A percentile compares a stretch with the other conserved stretches of the same genome.
These are phyloP conservation scores for Tenthredo distinguenda DNA, from an alignment of 2,888 invertebrate species.

Conservation along the genomic window DNA sequence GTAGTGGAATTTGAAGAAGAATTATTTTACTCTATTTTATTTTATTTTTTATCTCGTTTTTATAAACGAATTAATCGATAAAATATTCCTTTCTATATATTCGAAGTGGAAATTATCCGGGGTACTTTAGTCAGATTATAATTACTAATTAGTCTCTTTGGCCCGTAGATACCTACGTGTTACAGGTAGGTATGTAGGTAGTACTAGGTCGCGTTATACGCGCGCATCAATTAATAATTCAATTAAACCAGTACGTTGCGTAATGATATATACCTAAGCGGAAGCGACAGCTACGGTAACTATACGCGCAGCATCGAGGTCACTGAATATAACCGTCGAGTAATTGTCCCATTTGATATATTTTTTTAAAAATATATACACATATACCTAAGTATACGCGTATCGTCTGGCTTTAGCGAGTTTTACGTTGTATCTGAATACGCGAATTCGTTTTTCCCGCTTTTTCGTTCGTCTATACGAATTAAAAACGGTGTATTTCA, in stretches of 20 bases:
- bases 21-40: too few species aligned
- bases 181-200: background rate
- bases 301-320: background rate
- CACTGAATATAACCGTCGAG: constrained; percentile 19
- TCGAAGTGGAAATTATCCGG: too few species aligned
- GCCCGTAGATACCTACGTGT: background rate
- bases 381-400: too few species aligned
- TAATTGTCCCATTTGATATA: background rate
- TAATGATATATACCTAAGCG: constrained; percentile 18
- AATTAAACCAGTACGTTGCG: constrained; percentile 31
- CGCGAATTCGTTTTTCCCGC: too few species aligned
- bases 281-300: constrained; percentile 18
- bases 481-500: too few species aligned
- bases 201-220: background rate
- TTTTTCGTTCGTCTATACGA: too few species aligned
- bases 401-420: too few species aligned
- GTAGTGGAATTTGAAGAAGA: too few species aligned
- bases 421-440: too few species aligned
- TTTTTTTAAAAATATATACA: background rate
- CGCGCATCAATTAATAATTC: constrained; percentile 34
- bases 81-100: too few species aligned
- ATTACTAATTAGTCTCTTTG: background rate
- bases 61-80: too few species aligned
- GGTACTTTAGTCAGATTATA: background rate
- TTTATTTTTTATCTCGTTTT: too few species aligned